These are phyloP conservation scores for Drosophila niveifrons DNA, from an alignment of 2,888 invertebrate species.

Conservation along the genomic window DNA sequence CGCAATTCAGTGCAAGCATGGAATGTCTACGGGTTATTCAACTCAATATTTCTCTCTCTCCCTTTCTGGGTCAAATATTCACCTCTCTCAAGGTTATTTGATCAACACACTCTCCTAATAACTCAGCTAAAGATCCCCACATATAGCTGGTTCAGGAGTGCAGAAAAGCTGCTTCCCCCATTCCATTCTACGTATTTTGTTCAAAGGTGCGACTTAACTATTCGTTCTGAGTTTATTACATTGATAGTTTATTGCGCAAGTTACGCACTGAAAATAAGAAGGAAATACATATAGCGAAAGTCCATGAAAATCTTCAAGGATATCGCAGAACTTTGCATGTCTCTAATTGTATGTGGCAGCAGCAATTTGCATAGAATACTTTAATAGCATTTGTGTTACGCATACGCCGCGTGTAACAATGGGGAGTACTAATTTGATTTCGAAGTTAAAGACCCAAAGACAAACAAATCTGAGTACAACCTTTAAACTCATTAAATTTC, in stretches of 20 bases:
- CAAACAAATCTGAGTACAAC: conserved; percentile 14
- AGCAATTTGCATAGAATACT: conserved; percentile 25
- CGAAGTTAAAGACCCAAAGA: not conserved
- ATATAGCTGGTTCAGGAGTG: not conserved
- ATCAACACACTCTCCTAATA: not conserved
- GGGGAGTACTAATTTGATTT: conserved; percentile 25
- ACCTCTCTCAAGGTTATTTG: not conserved
- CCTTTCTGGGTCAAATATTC: not conserved
- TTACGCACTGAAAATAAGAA: conserved; percentile 10
- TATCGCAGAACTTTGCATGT: conserved; percentile 23
- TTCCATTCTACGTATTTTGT: not conserved
- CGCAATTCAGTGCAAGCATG: conserved; percentile 1
- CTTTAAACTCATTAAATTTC: conserved; percentile 31
- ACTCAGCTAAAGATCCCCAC: not conserved
- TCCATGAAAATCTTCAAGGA: conserved; percentile 7
- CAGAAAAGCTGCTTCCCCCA: not conserved
- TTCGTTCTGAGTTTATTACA: not conserved
- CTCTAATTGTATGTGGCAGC: conserved; percentile 30
- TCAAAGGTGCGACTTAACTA: not conserved
- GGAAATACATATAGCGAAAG: conserved; percentile 6
- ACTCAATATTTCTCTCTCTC: conserved; percentile 5
- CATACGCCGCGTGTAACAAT: conserved; percentile 8
- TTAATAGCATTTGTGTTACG: not conserved
- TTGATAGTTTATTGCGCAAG: conserved; percentile 26
- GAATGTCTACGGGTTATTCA: conserved; percentile 24